Conservation (phyloP, 1,140 invertebrate species). For the Andrena cerasifolii region DNA sequence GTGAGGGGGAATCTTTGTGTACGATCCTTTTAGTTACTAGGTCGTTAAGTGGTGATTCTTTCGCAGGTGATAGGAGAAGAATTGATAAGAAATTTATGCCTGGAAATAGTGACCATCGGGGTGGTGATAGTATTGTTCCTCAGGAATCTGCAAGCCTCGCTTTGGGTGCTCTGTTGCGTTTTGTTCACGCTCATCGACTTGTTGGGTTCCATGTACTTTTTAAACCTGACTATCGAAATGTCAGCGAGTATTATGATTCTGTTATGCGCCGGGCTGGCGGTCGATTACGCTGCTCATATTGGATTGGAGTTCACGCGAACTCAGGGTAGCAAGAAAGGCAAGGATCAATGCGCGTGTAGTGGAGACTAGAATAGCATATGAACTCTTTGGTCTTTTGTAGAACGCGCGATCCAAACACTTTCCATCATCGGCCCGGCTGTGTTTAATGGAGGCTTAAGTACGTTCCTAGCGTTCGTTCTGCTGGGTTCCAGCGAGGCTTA, state of each 20-base stretch:
- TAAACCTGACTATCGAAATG: conserved; percentile 84
- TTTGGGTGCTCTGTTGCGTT: conserved; percentile 83
- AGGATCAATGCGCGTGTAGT: too few relatives aligned
- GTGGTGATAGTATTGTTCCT: conserved; percentile 83
- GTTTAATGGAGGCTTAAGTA: conserved; percentile 83
- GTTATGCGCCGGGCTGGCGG: conserved; percentile 81
- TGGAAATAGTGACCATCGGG: conserved; percentile 82
- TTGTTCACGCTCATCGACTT: conserved; percentile 84
- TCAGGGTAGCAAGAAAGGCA: conserved; percentile 79
- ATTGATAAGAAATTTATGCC: conserved; percentile 82
- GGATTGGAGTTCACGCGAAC: conserved; percentile 82
- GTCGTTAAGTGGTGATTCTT: conserved; percentile 11
- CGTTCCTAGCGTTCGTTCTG: conserved; percentile 82
- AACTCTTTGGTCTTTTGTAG: conserved; percentile 59
- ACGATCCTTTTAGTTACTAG: not conserved
- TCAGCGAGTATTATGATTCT: conserved; percentile 83
- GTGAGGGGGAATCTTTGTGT: conserved; percentile 50
- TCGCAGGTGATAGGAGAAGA: conserved; percentile 83
- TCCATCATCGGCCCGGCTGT: conserved; percentile 82
- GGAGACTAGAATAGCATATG: too few relatives aligned
- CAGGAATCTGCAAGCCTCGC: conserved; percentile 81
- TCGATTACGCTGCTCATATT: conserved; percentile 85
- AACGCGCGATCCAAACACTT: conserved; percentile 78
- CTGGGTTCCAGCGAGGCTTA: conserved; percentile 81
- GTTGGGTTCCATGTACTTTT: conserved; percentile 83